A percentile compares a stretch with the other conserved stretches of the same genome.
phyloP scores from a whole-genome alignment of 2,113 vertebrate genomes.

The Gracilinanus agilis region DNA sequence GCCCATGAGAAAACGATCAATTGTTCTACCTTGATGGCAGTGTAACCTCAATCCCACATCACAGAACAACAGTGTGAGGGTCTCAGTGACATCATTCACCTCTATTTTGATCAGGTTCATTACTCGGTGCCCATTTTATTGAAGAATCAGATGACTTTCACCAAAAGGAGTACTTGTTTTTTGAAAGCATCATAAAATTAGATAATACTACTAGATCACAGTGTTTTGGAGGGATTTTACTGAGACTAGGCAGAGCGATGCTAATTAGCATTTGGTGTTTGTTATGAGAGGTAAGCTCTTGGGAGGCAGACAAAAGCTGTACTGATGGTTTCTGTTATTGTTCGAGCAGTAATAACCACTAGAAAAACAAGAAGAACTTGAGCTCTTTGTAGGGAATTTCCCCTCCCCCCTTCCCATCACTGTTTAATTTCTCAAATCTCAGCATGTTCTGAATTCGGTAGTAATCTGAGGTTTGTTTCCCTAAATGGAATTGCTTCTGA shows the following conservation, averaged over 20 bases:
- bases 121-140: slow-evolving; percentile 11
- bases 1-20: not conserved
- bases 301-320: not conserved
- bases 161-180: slow-evolving; percentile 8
- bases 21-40: not conserved
- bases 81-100: not conserved
- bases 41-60: not conserved
- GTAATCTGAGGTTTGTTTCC: not conserved
- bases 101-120: slow-evolving; percentile 38
- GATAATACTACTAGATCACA: not conserved
- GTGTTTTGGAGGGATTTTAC: not conserved
- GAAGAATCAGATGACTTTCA: not conserved
- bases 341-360: not conserved
- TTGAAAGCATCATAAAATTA: not conserved
- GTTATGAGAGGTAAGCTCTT: not conserved
- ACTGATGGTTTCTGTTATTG: not conserved
- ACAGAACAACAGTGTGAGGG: too few species aligned
- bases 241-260: not conserved
- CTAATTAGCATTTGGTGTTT: not conserved
- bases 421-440: slow-evolving; percentile 12
- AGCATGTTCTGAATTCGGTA: not conserved
- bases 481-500: not conserved
- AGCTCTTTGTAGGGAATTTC: not conserved
- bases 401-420: not conserved
- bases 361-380: not conserved